Conservation (phyloP, 1,140 invertebrate species). For the Musca vetustissima region DNA sequence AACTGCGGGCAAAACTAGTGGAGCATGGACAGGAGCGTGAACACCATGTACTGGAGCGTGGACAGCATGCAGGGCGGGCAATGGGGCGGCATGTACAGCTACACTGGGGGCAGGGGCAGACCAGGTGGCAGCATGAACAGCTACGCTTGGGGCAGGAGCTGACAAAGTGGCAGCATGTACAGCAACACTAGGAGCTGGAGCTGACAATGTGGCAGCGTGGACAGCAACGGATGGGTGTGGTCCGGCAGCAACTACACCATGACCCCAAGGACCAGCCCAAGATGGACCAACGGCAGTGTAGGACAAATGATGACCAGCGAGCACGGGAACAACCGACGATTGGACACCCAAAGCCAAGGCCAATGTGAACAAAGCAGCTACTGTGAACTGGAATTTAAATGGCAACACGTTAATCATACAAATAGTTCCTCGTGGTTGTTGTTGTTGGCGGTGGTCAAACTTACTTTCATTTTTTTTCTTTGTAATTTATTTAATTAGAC, state of each 20-base stretch:
- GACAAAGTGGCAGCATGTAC: conserved; percentile 23
- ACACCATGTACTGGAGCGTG: not conserved
- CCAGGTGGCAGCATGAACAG: conserved; percentile 27
- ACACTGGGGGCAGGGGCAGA: too few species aligned
- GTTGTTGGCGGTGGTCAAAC: too few species aligned
- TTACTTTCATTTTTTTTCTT: too few species aligned
- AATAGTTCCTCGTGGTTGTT: too few species aligned
- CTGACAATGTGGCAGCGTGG: conserved; percentile 20
- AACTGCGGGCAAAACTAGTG: conserved; percentile 14
- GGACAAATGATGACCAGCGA: conserved; percentile 9
- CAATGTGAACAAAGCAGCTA: conserved; percentile 44
- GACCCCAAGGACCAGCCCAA: conserved; percentile 41
- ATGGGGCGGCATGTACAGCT: conserved; percentile 53
- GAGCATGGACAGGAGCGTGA: conserved; percentile 1
- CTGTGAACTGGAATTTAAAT: conserved; percentile 39
- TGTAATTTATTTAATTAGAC: too few species aligned
- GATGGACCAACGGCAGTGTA: conserved; percentile 27
- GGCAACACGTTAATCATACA: too few species aligned
- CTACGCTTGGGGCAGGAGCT: conserved; percentile 47
- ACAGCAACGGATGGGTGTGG: not conserved
- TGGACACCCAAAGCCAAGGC: conserved; percentile 53
- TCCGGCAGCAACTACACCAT: conserved; percentile 29
- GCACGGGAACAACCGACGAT: conserved; percentile 39
- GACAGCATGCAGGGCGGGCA: conserved; percentile 33
- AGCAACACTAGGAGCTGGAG: conserved; percentile 50